These are phyloP conservation scores for Epinotia demarniana DNA, from an alignment of 2,888 invertebrate genomes.

Conservation along the genomic window DNA sequence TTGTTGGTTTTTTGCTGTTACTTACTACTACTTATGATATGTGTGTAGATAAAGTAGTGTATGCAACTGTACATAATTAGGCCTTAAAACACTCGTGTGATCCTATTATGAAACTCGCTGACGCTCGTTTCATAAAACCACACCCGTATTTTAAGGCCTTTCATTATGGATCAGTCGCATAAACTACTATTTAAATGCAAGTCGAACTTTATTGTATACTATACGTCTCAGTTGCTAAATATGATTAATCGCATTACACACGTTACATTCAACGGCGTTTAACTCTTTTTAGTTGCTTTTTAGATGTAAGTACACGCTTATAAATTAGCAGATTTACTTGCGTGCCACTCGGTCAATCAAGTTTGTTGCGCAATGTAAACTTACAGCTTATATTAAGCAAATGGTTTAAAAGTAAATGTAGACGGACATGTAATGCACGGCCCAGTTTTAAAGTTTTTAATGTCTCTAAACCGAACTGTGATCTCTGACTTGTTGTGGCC, in stretches of 20 bases:
- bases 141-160: no score
- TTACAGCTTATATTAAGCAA: constrained; percentile 48
- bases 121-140: no score
- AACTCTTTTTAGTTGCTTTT: constrained; percentile 43
- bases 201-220: neutral
- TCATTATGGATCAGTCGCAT: no score
- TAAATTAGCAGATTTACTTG: constrained; percentile 52
- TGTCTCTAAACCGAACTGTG: constrained; percentile 44
- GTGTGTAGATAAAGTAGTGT: no score
- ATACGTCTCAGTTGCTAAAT: neutral
- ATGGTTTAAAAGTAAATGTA: constrained; percentile 52
- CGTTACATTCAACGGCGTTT: constrained; percentile 56
- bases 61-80: no score
- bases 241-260: neutral
- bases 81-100: no score
- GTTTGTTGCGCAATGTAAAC: constrained; percentile 47
- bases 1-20: no score
- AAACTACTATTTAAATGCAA: neutral
- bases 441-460: constrained; percentile 40
- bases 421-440: constrained; percentile 39
- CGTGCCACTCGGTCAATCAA: constrained; percentile 51
- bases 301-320: constrained; percentile 37
- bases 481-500: constrained; percentile 43
- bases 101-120: no score
- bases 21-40: no score